These are phyloP conservation scores for Leucoma salicis DNA, from an alignment of 2,888 invertebrate genomes.

Conservation along the genomic window DNA sequence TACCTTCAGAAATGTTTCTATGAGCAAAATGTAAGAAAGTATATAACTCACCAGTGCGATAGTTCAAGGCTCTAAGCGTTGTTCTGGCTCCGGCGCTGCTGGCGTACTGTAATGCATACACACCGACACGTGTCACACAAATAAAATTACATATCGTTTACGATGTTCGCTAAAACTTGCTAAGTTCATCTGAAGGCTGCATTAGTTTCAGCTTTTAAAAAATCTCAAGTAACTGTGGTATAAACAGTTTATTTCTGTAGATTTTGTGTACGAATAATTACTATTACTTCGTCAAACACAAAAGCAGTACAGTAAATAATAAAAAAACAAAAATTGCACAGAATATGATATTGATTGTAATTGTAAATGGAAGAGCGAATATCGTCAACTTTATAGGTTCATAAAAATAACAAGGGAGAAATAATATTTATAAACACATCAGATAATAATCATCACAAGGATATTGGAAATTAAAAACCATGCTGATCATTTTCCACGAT, in stretches of 20 bases:
- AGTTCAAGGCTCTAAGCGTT: slow-evolving; percentile 86
- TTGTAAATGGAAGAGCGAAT: slow-evolving; percentile 30
- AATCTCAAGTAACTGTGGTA: too few species aligned
- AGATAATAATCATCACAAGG: slow-evolving; percentile 19
- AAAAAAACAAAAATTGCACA: too few species aligned
- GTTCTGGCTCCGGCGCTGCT: slow-evolving; percentile 93
- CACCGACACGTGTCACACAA: slow-evolving; percentile 60
- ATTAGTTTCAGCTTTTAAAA: too few species aligned
- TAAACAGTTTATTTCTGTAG: too few species aligned
- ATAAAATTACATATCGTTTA: slow-evolving; percentile 45
- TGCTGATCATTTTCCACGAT: slow-evolving; percentile 22
- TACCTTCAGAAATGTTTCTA: too few species aligned
- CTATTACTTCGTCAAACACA: too few species aligned
- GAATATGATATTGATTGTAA: neutral
- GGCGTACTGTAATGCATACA: slow-evolving; percentile 91
- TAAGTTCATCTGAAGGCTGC: neutral
- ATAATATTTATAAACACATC: slow-evolving; percentile 17
- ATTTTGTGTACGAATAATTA: too few species aligned
- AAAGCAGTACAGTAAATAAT: too few species aligned
- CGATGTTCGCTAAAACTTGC: slow-evolving; percentile 40
- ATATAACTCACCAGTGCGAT: slow-evolving; percentile 57
- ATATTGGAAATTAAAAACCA: slow-evolving; percentile 25
- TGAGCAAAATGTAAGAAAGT: too few species aligned
- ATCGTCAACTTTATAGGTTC: slow-evolving; percentile 30
- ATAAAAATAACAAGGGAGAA: slow-evolving; percentile 26